Percentiles rank a stretch among this genome's conserved stretches.
phyloP scores from a whole-genome alignment of 2,888 invertebrate species.

The Agrotis puta region DNA sequence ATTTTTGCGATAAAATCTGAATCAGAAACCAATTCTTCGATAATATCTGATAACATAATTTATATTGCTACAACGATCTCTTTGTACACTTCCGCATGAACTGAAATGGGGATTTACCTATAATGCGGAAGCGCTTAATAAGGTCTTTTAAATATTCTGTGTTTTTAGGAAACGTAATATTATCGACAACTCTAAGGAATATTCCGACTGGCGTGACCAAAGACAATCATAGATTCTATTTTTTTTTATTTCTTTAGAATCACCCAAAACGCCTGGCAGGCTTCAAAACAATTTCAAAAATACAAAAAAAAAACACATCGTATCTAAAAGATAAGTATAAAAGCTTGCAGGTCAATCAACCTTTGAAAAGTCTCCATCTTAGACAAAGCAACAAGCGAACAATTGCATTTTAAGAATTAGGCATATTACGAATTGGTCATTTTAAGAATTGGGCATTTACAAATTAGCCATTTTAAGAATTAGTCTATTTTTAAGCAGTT shows the following conservation, averaged over 20 bases:
- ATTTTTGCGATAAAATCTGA: conserved; percentile 4
- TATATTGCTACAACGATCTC: not conserved
- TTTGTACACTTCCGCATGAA: conserved; percentile 10
- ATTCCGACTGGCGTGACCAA: not conserved
- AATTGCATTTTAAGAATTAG: too few species aligned
- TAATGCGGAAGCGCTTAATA: not conserved
- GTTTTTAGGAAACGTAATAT: not conserved
- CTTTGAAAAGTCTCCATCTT: conserved; percentile 22
- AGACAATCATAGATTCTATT: too few species aligned
- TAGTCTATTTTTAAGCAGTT: too few species aligned
- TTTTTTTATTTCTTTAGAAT: not conserved
- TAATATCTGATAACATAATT: not conserved
- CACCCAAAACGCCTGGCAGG: not conserved
- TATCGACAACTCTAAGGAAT: not conserved
- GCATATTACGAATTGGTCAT: too few species aligned
- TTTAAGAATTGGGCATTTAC: too few species aligned
- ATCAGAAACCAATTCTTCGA: not conserved
- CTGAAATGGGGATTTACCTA: not conserved
- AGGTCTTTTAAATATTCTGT: not conserved
- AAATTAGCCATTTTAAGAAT: too few species aligned
- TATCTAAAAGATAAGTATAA: conserved; percentile 9
- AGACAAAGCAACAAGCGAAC: conserved; percentile 23
- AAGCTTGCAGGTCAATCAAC: conserved; percentile 48
- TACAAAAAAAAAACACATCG: not conserved
- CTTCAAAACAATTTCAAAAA: not conserved